Conservation (phyloP, 2,888 invertebrate genomes). For the Magallana nippona region DNA sequence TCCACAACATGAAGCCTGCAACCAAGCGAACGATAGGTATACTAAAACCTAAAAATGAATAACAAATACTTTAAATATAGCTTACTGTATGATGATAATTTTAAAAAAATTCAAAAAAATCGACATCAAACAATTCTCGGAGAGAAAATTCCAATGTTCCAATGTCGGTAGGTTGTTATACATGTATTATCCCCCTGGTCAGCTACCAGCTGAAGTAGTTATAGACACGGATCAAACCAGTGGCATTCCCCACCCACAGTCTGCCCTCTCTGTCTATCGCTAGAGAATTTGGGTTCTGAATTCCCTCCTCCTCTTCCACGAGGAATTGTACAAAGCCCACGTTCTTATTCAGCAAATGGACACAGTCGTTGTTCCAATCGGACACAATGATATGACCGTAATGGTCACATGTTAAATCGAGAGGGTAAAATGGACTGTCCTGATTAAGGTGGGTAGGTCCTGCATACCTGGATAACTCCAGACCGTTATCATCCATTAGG, state of each 20-base stretch:
- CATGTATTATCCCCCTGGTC: too few species aligned
- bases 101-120: too few species aligned
- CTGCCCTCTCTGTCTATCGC: slow-evolving; percentile 57
- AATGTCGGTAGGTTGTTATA: too few species aligned
- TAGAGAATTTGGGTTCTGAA: slow-evolving; percentile 58
- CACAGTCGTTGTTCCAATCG: slow-evolving; percentile 63
- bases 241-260: slow-evolving; percentile 61
- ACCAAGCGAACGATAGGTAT: too few species aligned
- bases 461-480: slow-evolving; percentile 53
- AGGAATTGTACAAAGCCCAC: slow-evolving; percentile 56
- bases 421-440: slow-evolving; percentile 61
- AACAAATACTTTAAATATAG: too few species aligned
- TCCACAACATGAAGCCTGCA: too few species aligned
- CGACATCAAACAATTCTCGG: too few species aligned
- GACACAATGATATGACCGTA: slow-evolving; percentile 59
- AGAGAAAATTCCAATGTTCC: too few species aligned
- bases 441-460: slow-evolving; percentile 48
- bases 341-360: slow-evolving; percentile 57
- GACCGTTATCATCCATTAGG: slow-evolving; percentile 53
- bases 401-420: slow-evolving; percentile 57
- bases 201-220: slow-evolving; percentile 32
- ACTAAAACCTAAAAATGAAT: too few species aligned
- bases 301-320: slow-evolving; percentile 52
- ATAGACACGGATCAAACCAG: slow-evolving; percentile 50
- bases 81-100: too few species aligned